These are phyloP conservation scores for Ceyx cyanopectus DNA, from an alignment of 2,113 vertebrate species.

Conservation along the genomic window DNA sequence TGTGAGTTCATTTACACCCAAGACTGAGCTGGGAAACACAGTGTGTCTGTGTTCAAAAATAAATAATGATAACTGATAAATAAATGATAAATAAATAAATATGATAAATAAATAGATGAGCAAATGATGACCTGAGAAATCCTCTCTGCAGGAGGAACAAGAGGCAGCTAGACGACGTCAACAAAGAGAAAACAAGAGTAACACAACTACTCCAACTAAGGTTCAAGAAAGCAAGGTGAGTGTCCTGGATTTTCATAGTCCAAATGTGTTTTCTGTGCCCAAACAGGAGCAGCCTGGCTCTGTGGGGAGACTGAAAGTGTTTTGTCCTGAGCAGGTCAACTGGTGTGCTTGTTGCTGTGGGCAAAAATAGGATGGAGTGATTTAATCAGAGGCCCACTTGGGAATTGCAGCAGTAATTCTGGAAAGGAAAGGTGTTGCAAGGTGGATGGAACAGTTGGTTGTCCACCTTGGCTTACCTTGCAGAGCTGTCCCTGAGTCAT, in stretches of 20 bases:
- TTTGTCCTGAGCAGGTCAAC: neutral
- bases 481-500: neutral
- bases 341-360: neutral
- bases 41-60: neutral
- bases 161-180: slow-evolving; percentile 93
- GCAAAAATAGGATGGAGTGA: neutral
- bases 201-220: slow-evolving; percentile 94
- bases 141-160: slow-evolving; percentile 89
- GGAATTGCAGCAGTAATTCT: neutral
- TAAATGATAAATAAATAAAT: neutral
- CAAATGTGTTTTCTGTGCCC: neutral
- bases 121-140: neutral
- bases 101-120: fast-evolving
- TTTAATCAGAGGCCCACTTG: neutral
- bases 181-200: slow-evolving; percentile 95
- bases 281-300: neutral
- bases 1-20: neutral
- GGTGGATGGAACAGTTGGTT: neutral
- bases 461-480: neutral
- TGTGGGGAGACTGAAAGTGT: neutral
- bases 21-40: neutral
- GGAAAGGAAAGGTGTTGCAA: neutral
- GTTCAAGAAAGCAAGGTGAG: slow-evolving; percentile 87
- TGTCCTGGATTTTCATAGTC: neutral
- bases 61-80: neutral